phyloP scores from a whole-genome alignment of 2,113 vertebrate species.

The Alligator sinensis region DNA sequence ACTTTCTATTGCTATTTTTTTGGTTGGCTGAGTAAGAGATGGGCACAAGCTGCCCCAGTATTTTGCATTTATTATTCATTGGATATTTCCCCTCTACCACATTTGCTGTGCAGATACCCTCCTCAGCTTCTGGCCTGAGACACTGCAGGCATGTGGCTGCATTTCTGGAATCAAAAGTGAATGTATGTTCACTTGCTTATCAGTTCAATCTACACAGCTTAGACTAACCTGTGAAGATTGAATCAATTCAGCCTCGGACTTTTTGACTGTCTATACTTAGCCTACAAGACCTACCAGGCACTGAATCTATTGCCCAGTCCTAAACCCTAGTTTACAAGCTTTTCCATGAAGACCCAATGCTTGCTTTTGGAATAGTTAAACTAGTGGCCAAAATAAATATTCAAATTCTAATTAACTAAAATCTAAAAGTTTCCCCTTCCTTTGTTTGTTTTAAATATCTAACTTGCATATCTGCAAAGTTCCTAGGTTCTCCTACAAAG shows the following conservation, averaged over 20 bases:
- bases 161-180: no score
- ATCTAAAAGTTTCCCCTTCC: not conserved
- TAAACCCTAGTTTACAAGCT: not conserved
- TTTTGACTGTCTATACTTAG: not conserved
- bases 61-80: not conserved
- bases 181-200: no score
- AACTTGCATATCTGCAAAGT: not conserved
- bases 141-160: no score
- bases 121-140: no score
- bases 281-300: not conserved
- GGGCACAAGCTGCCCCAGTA: not conserved
- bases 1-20: not conserved
- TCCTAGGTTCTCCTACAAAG: not conserved
- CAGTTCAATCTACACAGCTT: no score
- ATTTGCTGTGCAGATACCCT: no score
- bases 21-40: not conserved
- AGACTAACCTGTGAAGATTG: no score
- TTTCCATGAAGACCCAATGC: not conserved
- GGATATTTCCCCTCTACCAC: not conserved
- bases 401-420: not conserved
- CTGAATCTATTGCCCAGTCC: not conserved
- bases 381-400: not conserved
- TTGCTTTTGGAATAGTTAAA: not conserved
- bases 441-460: not conserved
- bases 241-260: no score